Evolutionary conservation across 2,797 vertebrate species (phyloP), one percentile per base, ranked within the genome.

Genomic region (Sebastes matsubarae): DNA sequence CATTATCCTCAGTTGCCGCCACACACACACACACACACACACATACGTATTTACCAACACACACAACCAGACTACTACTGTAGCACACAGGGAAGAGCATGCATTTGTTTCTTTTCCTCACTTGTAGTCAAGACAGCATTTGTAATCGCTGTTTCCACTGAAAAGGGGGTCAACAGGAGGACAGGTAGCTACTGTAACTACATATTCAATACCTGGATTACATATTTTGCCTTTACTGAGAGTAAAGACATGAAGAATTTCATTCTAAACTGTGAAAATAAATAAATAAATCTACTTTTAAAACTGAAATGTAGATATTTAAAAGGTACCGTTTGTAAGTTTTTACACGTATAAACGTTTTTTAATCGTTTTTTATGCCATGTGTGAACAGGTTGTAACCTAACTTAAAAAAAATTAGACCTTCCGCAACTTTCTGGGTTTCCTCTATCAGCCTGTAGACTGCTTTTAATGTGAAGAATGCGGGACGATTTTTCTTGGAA

Each of bases 91-190:
- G 42, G 16, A 65, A 54, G 22, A 9, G 4, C 38, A 24, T 34
- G 9, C 68, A 72, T 68, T 78, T 74, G 54, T 29, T 73, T 63
- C 2, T 30, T 54, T 74, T 66, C 52, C 34, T 76, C 27, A 29
- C 18, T 68, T 77, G 72, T 46, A 20, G 16, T 8, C 20, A n/a
- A 54, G 25, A 16, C 3, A 2, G 3, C 36, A 22, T 75, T 63
- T 29, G 60, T 79, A 79, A 81, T 65, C 18, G 27, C n/a, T 8
- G 24, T 74, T 75, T 80, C 50, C 29, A 70, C 22, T 75, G 38
- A 59, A 80, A 90, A 81, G 13, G 75, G 69, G 88, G 83, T 90
- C 85, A 89, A 77, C 38, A 55, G 77, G 70, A 81, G 75, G 75
- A 80, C 85, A 90, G 81, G 68, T 82, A 81, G 75, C 67, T 64